A percentile compares a stretch with the other conserved stretches of the same genome.
These are phyloP conservation scores for Meliscaeva auricollis DNA, from an alignment of 2,888 invertebrate genomes.

Conservation along the genomic window DNA sequence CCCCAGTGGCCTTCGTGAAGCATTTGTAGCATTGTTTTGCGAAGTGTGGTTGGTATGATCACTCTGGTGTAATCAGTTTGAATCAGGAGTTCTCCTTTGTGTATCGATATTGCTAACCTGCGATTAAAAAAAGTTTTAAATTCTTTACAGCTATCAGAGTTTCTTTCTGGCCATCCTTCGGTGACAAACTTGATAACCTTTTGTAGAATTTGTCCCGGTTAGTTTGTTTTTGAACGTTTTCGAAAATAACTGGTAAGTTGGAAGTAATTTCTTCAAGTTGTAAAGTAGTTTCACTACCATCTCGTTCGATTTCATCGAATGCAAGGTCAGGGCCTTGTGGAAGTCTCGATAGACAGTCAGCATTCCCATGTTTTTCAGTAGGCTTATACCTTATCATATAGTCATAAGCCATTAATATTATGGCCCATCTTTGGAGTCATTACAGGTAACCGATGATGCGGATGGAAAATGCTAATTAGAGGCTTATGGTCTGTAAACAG, in stretches of 20 bases:
- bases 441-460: constrained; percentile 46
- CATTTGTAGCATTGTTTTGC: background rate
- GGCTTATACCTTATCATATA: constrained; percentile 27
- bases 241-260: background rate
- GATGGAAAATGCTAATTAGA: constrained; percentile 46
- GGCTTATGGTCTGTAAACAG: constrained; percentile 56
- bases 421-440: constrained; percentile 62
- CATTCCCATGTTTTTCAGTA: constrained; percentile 22
- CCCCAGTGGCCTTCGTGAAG: constrained; percentile 4
- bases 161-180: background rate
- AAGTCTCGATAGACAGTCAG: background rate
- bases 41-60: background rate
- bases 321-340: background rate
- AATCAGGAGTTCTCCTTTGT: background rate
- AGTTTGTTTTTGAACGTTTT: background rate
- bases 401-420: constrained; percentile 37
- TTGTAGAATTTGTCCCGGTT: background rate
- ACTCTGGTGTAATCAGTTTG: background rate
- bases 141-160: background rate
- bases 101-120: background rate
- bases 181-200: background rate
- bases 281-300: background rate
- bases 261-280: background rate
- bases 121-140: background rate
- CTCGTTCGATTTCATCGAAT: background rate